phyloP scores from a whole-genome alignment of 1,140 invertebrate species.

The Drosophila orena region DNA sequence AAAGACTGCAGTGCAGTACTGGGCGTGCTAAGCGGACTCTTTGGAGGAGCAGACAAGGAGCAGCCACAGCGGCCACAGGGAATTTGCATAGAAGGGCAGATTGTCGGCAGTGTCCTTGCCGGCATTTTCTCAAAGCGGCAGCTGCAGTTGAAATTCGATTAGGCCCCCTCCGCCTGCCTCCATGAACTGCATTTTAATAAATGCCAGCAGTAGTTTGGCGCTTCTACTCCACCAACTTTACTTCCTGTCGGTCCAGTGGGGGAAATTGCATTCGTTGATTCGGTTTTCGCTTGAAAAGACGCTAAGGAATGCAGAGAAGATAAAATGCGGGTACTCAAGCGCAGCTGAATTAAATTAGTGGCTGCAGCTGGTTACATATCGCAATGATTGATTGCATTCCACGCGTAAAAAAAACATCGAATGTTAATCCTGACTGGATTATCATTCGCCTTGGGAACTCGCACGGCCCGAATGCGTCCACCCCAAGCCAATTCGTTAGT shows the following conservation, averaged over 20 bases:
- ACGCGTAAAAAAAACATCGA: neutral
- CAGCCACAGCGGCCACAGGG: slow-evolving; percentile 52
- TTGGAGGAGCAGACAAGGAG: slow-evolving; percentile 34
- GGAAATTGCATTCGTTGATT: slow-evolving; percentile 26
- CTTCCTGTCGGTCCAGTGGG: neutral
- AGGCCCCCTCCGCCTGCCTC: slow-evolving; percentile 23
- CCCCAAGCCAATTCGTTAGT: neutral
- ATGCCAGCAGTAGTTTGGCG: slow-evolving; percentile 13
- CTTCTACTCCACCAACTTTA: neutral
- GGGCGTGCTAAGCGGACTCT: neutral
- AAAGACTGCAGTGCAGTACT: neutral
- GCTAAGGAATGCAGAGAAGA: slow-evolving; percentile 1
- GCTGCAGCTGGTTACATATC: neutral
- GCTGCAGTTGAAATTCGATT: slow-evolving; percentile 60
- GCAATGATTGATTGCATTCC: too few species aligned
- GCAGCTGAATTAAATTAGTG: neutral
- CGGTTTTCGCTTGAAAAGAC: neutral
- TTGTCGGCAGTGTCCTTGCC: slow-evolving; percentile 56
- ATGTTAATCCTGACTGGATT: neutral
- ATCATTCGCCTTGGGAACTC: neutral
- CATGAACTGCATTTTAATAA: slow-evolving; percentile 39
- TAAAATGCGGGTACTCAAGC: slow-evolving; percentile 13
- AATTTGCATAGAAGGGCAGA: slow-evolving; percentile 68
- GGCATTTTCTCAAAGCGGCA: slow-evolving; percentile 10
- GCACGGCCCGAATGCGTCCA: too few species aligned